Conservation (phyloP, 2,113 vertebrate genomes). For the Aegotheles bennettii region DNA sequence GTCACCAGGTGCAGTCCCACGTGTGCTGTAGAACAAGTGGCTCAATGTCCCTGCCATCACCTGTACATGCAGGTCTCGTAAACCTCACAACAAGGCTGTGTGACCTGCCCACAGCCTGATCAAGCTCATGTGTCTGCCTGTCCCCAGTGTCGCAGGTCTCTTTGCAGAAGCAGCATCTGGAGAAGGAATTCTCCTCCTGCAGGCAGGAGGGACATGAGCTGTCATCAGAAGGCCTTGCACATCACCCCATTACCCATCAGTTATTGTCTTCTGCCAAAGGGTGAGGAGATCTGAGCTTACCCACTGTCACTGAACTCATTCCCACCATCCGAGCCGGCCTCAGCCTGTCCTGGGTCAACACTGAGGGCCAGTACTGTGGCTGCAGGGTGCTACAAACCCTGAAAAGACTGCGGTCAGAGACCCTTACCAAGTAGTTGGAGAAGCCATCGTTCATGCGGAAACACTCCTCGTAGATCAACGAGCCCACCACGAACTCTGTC, state of each 20-base stretch:
- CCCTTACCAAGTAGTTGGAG: slow-evolving; percentile 79
- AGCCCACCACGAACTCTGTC: slow-evolving; percentile 75
- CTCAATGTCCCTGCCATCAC: neutral
- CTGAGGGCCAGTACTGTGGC: neutral
- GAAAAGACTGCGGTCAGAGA: neutral
- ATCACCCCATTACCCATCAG: neutral
- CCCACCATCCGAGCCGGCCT: too few relatives aligned
- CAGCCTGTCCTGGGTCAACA: neutral
- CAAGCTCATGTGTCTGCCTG: too few relatives aligned
- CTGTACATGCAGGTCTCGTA: fast-evolving
- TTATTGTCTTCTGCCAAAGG: neutral
- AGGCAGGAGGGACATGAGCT: neutral
- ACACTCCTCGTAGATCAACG: slow-evolving; percentile 83
- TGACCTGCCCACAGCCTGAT: neutral
- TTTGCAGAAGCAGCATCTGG: neutral
- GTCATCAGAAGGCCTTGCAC: neutral
- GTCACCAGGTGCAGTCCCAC: neutral
- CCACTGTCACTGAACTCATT: neutral
- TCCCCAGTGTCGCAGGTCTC: neutral
- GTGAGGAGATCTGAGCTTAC: neutral
- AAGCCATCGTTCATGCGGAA: slow-evolving; percentile 93
- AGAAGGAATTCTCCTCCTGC: neutral
- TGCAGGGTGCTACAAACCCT: fast-evolving
- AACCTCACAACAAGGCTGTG: neutral
- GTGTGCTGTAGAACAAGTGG: fast-evolving